Evolutionary conservation across 2,113 vertebrate genomes (phyloP), one percentile per base, ranked within the genome.

Genomic region (Meleagris gallopavo): DNA sequence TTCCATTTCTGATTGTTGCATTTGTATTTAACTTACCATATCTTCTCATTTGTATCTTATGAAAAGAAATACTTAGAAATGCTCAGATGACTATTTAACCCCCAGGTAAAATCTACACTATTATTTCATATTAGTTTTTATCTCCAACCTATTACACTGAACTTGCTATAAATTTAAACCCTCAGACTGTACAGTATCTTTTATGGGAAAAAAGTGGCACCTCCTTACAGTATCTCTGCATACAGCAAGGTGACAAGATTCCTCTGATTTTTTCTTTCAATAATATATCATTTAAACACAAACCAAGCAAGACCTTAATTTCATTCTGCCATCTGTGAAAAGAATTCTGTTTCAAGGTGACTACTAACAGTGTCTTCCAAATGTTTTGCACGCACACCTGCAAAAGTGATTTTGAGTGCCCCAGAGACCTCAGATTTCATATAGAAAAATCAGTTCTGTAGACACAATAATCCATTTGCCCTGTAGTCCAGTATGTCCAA

Each of bases 341-440:
- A 52, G 18, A 50, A 41, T 41, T 11, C 1, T 0, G 11, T 58
- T 75, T 67, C 2, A 2, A 58, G 19, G 43, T 8, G 36, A 50
- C 48, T 30, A 19, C 1, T 2, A 58, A 29, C 24, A 24, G 34
- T 10, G 40, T n/a, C 50, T 57, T 57, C 29, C 40, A 50, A 46
- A 27, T 21, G 40, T 40, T 40, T 40, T 30, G 22, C 11, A 11
- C 18, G 43, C 18, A 41, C 1, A 2, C n/a, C n/a, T 7, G 34
- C 22, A 2, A 24, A n/a, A n/a, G n/a, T n/a, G n/a, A n/a, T n/a
- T n/a, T n/a, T n/a, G n/a, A n/a, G n/a, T n/a, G n/a, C n/a, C n/a
- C n/a, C n/a, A n/a, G n/a, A n/a, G n/a, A n/a, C n/a, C n/a, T n/a
- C n/a, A n/a, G n/a, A n/a, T n/a, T n/a, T n/a, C n/a, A n/a, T n/a